These are phyloP conservation scores for Galaxias olidus DNA, from an alignment of 2,797 vertebrate genomes.

Conservation along the genomic window DNA sequence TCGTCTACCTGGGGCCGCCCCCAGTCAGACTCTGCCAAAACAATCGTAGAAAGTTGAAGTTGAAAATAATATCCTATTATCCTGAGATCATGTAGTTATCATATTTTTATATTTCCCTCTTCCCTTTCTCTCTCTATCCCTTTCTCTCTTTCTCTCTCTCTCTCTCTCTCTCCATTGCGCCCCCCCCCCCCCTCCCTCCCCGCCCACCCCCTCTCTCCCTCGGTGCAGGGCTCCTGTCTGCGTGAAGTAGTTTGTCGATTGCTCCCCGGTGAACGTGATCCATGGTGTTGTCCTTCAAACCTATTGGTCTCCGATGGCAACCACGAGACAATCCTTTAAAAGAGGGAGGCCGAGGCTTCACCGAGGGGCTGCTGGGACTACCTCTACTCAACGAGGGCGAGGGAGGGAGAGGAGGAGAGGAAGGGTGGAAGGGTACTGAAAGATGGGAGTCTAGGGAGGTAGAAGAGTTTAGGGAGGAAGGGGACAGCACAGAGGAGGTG, in stretches of 20 bases:
- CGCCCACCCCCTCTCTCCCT: slow-evolving; percentile 16
- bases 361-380: not conserved
- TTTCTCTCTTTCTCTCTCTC: slow-evolving; percentile 11
- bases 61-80: no score
- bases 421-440: not conserved
- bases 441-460: not conserved
- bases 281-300: slow-evolving; percentile 27
- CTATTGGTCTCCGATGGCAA: slow-evolving; percentile 37
- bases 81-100: no score
- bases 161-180: not conserved
- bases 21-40: no score
- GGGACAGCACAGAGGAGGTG: not conserved
- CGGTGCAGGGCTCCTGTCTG: slow-evolving; percentile 30
- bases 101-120: not conserved
- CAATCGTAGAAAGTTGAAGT: no score
- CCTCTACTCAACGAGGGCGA: not conserved
- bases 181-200: slow-evolving; percentile 16
- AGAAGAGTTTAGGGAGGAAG: not conserved
- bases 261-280: slow-evolving; percentile 40
- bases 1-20: no score
- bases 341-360: slow-evolving; percentile 3
- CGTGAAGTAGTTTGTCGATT: slow-evolving; percentile 19
- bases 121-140: not conserved
- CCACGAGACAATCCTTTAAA: slow-evolving; percentile 8
- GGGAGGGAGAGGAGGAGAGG: not conserved